A percentile compares a stretch with the other conserved stretches of the same genome.
Evolutionary conservation across 2,113 vertebrate species (phyloP).

Genomic region (Serinus canaria): DNA sequence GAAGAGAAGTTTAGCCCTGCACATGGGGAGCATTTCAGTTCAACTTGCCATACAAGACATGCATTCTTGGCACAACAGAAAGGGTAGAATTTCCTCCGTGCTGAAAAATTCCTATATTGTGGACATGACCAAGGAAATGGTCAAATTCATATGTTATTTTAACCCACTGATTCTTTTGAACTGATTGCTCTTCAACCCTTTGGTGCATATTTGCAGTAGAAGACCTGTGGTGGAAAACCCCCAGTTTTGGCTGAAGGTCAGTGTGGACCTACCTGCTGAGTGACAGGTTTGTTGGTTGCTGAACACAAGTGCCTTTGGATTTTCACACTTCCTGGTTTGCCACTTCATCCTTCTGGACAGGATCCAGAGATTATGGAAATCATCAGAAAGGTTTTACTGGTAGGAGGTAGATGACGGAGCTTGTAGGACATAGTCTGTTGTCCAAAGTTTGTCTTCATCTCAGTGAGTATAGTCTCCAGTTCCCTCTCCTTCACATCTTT

Average conservation of each 20-base stretch:
- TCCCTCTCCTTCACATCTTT: conserved; percentile 44
- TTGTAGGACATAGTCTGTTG: neutral
- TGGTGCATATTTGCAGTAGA: neutral
- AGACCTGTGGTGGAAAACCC: neutral
- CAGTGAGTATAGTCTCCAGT: conserved; percentile 35
- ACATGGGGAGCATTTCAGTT: neutral
- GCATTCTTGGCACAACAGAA: neutral
- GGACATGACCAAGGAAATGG: neutral
- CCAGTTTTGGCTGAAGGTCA: neutral
- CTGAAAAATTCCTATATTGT: neutral
- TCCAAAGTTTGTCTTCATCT: conserved; percentile 70
- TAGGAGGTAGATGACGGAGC: neutral
- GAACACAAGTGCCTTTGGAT: neutral
- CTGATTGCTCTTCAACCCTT: neutral
- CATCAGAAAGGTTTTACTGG: neutral
- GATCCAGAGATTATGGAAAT: neutral
- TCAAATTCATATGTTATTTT: neutral
- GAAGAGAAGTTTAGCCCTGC: neutral
- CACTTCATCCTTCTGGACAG: neutral
- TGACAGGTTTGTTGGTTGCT: neutral
- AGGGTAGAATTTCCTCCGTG: neutral
- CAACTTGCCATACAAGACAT: neutral
- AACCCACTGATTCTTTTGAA: neutral
- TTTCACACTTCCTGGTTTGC: conserved; percentile 10
- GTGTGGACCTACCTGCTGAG: neutral